Evolutionary conservation across 2,888 invertebrate genomes (phyloP).

Genomic region (Thelaira solivaga): DNA sequence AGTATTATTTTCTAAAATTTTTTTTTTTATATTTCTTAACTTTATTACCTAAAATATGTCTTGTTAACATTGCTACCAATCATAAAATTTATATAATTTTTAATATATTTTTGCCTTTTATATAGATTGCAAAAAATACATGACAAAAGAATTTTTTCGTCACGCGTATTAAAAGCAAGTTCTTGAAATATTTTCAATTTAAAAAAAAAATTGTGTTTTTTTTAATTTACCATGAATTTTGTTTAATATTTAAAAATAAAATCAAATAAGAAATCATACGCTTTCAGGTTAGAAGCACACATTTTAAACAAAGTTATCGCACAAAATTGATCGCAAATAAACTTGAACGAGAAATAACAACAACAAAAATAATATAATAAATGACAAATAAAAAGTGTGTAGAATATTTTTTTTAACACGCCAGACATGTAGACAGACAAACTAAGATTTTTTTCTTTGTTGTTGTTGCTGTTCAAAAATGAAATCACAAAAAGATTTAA

Average conservation of each 20-base stretch:
- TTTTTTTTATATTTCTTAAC: too few relatives aligned
- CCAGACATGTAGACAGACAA: constrained; percentile 40
- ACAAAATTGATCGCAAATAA: constrained; percentile 40
- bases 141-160: constrained; percentile 71
- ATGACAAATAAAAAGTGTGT: constrained; percentile 42
- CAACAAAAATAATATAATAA: too few relatives aligned
- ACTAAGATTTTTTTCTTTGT: constrained; percentile 5
- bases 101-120: too few relatives aligned
- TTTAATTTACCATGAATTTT: neutral
- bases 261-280: constrained; percentile 57
- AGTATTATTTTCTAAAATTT: too few relatives aligned
- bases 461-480: neutral
- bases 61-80: too few relatives aligned
- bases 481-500: too few relatives aligned
- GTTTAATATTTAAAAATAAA: constrained; percentile 21
- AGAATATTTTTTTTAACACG: constrained; percentile 46
- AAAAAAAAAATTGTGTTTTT: constrained; percentile 17
- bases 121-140: constrained; percentile 11
- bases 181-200: constrained; percentile 44
- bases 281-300: constrained; percentile 29
- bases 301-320: constrained; percentile 48
- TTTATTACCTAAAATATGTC: too few relatives aligned
- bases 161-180: constrained; percentile 68
- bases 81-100: neutral
- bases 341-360: neutral